Evolutionary conservation across 1,140 invertebrate genomes (phyloP), one percentile per base, ranked within the genome.

Genomic region (Propsilocerus akamusi): DNA sequence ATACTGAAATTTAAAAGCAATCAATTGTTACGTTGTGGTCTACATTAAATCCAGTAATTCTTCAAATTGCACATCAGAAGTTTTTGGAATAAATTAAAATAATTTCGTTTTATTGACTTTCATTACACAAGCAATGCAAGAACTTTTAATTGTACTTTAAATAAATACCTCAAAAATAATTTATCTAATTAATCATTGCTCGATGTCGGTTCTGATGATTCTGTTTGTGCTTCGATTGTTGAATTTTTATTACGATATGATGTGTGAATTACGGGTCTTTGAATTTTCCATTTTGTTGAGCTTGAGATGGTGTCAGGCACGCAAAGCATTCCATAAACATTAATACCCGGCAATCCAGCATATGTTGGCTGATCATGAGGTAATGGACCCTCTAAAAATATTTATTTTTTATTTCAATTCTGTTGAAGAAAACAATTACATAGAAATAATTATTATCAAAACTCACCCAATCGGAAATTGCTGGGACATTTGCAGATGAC

Each of bases 311-410:
- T 49, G 28, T 62, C 59, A 52, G 59, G 69, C 0, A 85, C 81
- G 64, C 90, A 92, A 78, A 93, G 86, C 90, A 94, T 94, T 47
- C 87, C 90, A 57, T 88, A 93, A 4, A 93, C 87, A 53, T 87
- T 72, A 52, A 92, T 91, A 1, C 88, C 87, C 2, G 89, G 89
- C 11, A 94, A 88, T 53, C 87, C 86, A 1, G 89, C 90, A 61
- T 93, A 94, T 0, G 86, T 87, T 4, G 90, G 89, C 60, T 92
- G 86, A 65, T 91, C 86, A 64, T 94, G 90, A 12, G 83, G 86
- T 76, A 92, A 88, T 49, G 90, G 90, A 22, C 89, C 90, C 66
- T 92, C 87, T 89, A 66, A 30, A 64, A 67, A 49, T 50, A 25
- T 24, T 3, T 49, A 49, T 48, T 52, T 52, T 49, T 47, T 23